Evolutionary conservation across 2,888 invertebrate genomes (phyloP).

Genomic region (Athrips mouffetella): DNA sequence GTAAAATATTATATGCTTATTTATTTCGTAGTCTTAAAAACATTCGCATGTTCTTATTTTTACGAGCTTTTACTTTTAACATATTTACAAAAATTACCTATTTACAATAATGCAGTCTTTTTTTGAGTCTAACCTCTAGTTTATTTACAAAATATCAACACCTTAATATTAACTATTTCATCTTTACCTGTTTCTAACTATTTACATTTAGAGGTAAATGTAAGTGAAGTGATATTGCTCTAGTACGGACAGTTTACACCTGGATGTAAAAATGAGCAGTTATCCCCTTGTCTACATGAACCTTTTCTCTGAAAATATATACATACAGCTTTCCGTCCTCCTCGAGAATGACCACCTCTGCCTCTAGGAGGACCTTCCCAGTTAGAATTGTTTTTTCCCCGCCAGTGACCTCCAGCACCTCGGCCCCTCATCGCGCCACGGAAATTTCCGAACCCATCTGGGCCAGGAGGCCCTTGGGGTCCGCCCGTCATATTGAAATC

Average conservation of each 20-base stretch:
- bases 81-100: background rate
- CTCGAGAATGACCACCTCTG: constrained; percentile 70
- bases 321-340: constrained; percentile 80
- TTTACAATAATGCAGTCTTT: constrained; percentile 12
- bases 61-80: background rate
- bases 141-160: constrained; percentile 4
- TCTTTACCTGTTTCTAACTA: too few species aligned
- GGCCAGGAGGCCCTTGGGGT: constrained; percentile 50
- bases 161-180: background rate
- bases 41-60: background rate
- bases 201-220: too few species aligned
- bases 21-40: constrained; percentile 7
- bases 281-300: constrained; percentile 88
- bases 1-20: background rate
- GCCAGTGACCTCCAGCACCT: constrained; percentile 70
- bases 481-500: constrained; percentile 71
- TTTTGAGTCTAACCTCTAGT: constrained; percentile 1
- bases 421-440: constrained; percentile 78
- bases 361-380: constrained; percentile 72
- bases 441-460: constrained; percentile 65
- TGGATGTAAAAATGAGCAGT: constrained; percentile 91
- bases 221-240: constrained; percentile 34
- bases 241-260: constrained; percentile 80
- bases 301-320: constrained; percentile 89
- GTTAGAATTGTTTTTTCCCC: constrained; percentile 67